Conservation (phyloP, 1,140 invertebrate genomes). For the Callitettix versicolor region DNA sequence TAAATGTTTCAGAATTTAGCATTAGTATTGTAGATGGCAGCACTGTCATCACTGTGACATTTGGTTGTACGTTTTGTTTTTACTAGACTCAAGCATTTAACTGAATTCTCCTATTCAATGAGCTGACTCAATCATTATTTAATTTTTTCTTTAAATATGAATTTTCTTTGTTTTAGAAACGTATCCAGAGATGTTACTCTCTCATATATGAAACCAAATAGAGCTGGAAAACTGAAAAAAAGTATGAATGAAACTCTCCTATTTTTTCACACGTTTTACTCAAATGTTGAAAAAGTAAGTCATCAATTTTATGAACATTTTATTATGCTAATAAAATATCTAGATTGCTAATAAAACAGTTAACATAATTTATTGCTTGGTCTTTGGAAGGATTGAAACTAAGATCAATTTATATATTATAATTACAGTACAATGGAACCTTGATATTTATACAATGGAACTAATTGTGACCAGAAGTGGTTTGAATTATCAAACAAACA, state of each 20-base stretch:
- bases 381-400: not conserved
- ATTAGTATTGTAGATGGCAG: too few species aligned
- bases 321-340: not conserved
- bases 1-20: too few species aligned
- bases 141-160: too few species aligned
- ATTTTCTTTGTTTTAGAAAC: slow-evolving; percentile 29
- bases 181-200: slow-evolving; percentile 31
- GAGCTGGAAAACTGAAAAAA: slow-evolving; percentile 35
- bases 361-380: not conserved
- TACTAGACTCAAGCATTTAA: too few species aligned
- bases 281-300: slow-evolving; percentile 34
- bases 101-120: too few species aligned
- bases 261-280: slow-evolving; percentile 36
- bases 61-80: too few species aligned
- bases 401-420: not conserved
- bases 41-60: too few species aligned
- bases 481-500: too few species aligned
- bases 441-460: not conserved
- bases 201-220: slow-evolving; percentile 33
- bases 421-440: not conserved
- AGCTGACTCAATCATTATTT: too few species aligned
- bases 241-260: slow-evolving; percentile 36
- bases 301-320: not conserved
- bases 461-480: not conserved
- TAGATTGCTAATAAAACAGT: not conserved